Conservation (phyloP, 2,888 invertebrate species). For the Eudemis profundana region DNA sequence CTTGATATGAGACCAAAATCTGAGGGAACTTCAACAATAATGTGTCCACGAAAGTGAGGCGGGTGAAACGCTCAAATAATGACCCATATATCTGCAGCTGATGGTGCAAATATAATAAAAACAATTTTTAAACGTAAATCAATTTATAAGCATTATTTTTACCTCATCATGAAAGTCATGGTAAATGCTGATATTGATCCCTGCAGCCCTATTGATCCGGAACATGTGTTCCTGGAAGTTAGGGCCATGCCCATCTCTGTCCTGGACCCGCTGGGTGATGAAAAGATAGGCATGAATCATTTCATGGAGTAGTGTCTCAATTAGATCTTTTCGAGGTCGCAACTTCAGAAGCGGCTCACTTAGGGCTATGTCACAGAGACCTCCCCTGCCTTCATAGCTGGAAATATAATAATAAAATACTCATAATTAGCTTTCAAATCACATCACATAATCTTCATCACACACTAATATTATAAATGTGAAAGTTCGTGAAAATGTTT, state of each 20-base stretch:
- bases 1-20: too few species aligned
- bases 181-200: constrained; percentile 95
- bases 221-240: constrained; percentile 97
- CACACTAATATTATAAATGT: too few species aligned
- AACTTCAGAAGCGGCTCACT: constrained; percentile 97
- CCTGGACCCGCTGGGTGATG: constrained; percentile 92
- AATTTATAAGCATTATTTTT: constrained; percentile 40
- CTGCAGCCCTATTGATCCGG: constrained; percentile 94
- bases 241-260: constrained; percentile 98
- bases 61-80: too few species aligned
- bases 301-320: constrained; percentile 99
- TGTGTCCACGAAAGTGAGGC: too few species aligned
- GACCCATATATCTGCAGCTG: too few species aligned
- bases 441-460: too few species aligned
- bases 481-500: too few species aligned
- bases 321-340: constrained; percentile 96
- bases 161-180: constrained; percentile 99
- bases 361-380: constrained; percentile 92
- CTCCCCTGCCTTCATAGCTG: constrained; percentile 89
- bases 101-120: too few species aligned
- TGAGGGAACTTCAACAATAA: too few species aligned
- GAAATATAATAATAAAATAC: constrained; percentile 52
- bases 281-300: constrained; percentile 99
- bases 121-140: constrained; percentile 1
- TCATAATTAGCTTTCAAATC: too few species aligned